Evolutionary conservation across 2,888 invertebrate genomes (phyloP).

Genomic region (Hirtodrosophila histrioides): DNA sequence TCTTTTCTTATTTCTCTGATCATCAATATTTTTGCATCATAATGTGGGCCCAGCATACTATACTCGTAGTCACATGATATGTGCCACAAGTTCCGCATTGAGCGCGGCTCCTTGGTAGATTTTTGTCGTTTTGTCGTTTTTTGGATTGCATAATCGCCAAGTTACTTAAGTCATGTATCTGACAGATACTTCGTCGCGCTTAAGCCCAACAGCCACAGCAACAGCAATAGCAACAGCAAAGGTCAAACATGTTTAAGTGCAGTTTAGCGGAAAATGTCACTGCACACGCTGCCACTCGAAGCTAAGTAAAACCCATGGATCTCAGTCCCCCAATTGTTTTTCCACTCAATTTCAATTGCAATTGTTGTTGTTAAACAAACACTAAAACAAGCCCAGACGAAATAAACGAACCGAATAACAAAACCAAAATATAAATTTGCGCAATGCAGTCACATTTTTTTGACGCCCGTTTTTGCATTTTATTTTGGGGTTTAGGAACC

Average conservation of each 20-base stretch:
- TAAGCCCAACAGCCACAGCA: conserved; percentile 32
- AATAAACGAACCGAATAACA: conserved; percentile 26
- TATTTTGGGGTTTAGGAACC: conserved; percentile 21
- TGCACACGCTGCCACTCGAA: conserved; percentile 73
- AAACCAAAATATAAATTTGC: conserved; percentile 55
- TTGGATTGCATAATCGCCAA: conserved; percentile 63
- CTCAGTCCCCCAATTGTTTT: conserved; percentile 53
- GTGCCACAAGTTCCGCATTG: conserved; percentile 67
- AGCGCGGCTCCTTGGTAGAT: conserved; percentile 33
- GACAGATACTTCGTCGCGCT: conserved; percentile 34
- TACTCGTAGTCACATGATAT: conserved; percentile 65
- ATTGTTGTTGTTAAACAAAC: conserved; percentile 58
- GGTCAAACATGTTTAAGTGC: conserved; percentile 74
- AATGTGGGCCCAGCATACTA: conserved; percentile 25
- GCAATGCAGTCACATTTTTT: conserved; percentile 64
- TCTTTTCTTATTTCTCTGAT: conserved; percentile 9
- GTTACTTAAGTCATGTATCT: conserved; percentile 47
- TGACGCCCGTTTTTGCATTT: conserved; percentile 44
- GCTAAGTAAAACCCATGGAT: conserved; percentile 2
- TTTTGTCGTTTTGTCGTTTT: conserved; percentile 27
- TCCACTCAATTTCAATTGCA: conserved; percentile 72
- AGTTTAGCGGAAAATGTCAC: conserved; percentile 68
- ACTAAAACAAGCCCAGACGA: conserved; percentile 18
- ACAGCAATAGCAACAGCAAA: conserved; percentile 56
- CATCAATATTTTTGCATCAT: neutral